Evolutionary conservation across 2,888 invertebrate genomes (phyloP).

Genomic region (Lampropteryx suffumata): DNA sequence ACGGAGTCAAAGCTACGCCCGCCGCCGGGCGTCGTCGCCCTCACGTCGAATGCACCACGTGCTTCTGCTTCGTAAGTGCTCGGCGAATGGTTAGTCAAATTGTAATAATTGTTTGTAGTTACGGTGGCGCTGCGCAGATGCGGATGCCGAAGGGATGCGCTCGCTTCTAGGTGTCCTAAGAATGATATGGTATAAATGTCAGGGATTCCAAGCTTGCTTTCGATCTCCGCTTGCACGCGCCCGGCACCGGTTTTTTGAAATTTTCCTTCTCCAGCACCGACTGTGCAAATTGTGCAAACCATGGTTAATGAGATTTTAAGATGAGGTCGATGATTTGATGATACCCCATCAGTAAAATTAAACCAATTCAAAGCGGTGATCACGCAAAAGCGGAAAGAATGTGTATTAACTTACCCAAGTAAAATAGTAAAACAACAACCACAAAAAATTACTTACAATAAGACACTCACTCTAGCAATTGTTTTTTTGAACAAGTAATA

Average conservation of each 20-base stretch:
- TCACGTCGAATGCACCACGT: conserved; percentile 59
- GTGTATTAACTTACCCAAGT: conserved; percentile 72
- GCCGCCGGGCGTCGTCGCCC: conserved; percentile 59
- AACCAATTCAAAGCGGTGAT: conserved; percentile 75
- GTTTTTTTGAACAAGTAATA: conserved; percentile 40
- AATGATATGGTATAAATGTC: conserved; percentile 66
- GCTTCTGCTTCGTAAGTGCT: conserved; percentile 68
- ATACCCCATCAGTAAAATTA: conserved; percentile 33
- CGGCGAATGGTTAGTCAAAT: conserved; percentile 80
- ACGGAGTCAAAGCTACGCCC: conserved; percentile 78
- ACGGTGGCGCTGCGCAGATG: conserved; percentile 76
- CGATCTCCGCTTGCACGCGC: conserved; percentile 65
- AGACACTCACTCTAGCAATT: conserved; percentile 67
- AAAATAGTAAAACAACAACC: conserved; percentile 68
- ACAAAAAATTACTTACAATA: conserved; percentile 65
- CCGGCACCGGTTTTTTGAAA: conserved; percentile 48
- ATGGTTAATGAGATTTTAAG: conserved; percentile 20
- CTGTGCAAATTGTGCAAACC: conserved; percentile 38
- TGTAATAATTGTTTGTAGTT: conserved; percentile 82
- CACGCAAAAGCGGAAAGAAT: conserved; percentile 82
- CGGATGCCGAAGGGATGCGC: conserved; percentile 74
- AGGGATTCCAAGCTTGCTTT: conserved; percentile 39
- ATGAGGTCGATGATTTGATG: conserved; percentile 20
- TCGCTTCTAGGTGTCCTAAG: conserved; percentile 83
- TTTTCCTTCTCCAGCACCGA: conserved; percentile 40